These are phyloP conservation scores for Lasioglossum marginatum DNA, from an alignment of 2,888 invertebrate genomes.

Conservation along the genomic window DNA sequence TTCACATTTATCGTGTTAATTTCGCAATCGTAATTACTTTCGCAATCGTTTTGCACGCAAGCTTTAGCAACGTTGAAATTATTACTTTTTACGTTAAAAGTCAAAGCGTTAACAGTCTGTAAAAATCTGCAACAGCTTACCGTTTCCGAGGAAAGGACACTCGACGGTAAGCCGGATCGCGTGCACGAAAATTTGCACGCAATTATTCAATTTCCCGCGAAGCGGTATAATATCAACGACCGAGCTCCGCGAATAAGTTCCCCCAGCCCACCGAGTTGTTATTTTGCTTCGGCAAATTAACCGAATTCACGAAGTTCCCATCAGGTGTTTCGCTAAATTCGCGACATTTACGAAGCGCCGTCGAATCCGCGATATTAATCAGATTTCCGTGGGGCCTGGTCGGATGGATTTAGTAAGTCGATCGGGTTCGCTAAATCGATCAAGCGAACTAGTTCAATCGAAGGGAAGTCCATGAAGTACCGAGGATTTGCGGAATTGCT, in stretches of 20 bases:
- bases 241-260: background rate
- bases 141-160: background rate
- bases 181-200: background rate
- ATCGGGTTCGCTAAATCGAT: background rate
- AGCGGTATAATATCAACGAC: background rate
- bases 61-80: background rate
- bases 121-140: background rate
- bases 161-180: background rate
- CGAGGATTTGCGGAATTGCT: background rate
- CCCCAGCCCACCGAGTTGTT: background rate
- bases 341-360: background rate
- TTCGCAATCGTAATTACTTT: too few relatives aligned
- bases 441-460: background rate
- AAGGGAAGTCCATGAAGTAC: background rate
- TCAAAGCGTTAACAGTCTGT: background rate
- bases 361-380: background rate
- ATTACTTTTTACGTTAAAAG: background rate
- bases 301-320: background rate
- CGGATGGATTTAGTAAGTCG: background rate
- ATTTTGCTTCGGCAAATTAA: background rate
- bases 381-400: background rate
- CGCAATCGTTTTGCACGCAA: background rate
- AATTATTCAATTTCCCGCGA: background rate
- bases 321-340: background rate
- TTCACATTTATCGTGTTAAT: background rate